phyloP scores from a whole-genome alignment of 1,140 invertebrate genomes.

The Phymorhynchus buccinoides region DNA sequence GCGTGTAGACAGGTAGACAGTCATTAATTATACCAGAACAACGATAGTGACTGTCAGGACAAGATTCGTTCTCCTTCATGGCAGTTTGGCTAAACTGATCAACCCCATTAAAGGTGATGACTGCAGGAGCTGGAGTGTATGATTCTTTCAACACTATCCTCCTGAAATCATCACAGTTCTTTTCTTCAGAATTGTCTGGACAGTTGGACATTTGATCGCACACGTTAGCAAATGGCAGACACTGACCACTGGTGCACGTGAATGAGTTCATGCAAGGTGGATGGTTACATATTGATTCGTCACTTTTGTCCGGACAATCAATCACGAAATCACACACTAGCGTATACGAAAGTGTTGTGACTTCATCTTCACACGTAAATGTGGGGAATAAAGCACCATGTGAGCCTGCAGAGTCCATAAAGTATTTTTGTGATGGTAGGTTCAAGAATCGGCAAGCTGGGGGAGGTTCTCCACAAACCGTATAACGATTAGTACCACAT shows the following conservation, averaged over 20 bases:
- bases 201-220: neutral
- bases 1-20: conserved; percentile 6
- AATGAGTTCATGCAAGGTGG: neutral
- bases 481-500: too few relatives aligned
- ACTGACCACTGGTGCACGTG: neutral
- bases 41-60: neutral
- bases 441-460: neutral
- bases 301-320: neutral
- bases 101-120: too few relatives aligned
- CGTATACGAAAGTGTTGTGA: neutral
- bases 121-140: neutral
- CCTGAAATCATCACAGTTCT: neutral
- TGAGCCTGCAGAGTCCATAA: too few relatives aligned
- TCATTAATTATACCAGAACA: neutral
- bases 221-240: neutral
- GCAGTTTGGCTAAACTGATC: too few relatives aligned
- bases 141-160: neutral
- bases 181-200: neutral
- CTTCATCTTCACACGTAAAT: neutral
- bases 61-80: neutral
- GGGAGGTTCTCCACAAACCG: too few relatives aligned
- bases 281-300: neutral
- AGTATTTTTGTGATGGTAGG: neutral
- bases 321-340: neutral
- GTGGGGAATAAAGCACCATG: neutral